phyloP scores from a whole-genome alignment of 2,888 invertebrate genomes.

The Campoletis raptor region DNA sequence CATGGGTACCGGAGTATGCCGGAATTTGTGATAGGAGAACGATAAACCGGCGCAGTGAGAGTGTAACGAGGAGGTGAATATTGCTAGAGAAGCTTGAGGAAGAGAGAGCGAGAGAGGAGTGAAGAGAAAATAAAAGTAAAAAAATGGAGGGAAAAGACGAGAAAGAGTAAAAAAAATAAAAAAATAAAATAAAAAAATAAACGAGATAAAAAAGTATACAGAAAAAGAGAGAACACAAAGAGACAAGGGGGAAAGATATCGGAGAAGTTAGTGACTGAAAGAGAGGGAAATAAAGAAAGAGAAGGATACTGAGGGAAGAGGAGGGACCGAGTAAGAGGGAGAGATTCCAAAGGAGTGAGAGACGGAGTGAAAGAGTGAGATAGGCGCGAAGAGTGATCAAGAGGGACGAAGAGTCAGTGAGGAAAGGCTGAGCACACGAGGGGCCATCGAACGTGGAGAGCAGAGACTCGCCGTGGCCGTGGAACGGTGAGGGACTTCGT shows the following conservation, averaged over 20 bases:
- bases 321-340: conserved; percentile 54
- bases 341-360: conserved; percentile 63
- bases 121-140: conserved; percentile 41
- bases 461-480: conserved; percentile 68
- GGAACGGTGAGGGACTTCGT: conserved; percentile 68
- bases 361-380: conserved; percentile 60
- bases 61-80: conserved; percentile 55
- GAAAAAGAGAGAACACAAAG: conserved; percentile 52
- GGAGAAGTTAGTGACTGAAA: conserved; percentile 57
- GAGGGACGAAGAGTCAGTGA: conserved; percentile 53
- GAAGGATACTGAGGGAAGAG: conserved; percentile 59
- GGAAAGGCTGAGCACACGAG: conserved; percentile 67
- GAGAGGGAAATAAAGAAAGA: conserved; percentile 41
- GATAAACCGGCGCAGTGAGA: conserved; percentile 60
- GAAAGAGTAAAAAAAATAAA: conserved; percentile 47
- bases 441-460: conserved; percentile 70
- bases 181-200: conserved; percentile 54
- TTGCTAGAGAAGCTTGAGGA: conserved; percentile 35
- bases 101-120: conserved; percentile 13
- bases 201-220: conserved; percentile 51
- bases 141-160: conserved; percentile 31
- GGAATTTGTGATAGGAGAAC: conserved; percentile 76
- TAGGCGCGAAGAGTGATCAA: conserved; percentile 36
- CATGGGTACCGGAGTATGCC: conserved; percentile 66
- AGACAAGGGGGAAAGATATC: conserved; percentile 48